Conservation (phyloP, 2,113 vertebrate genomes). For the Cyanocitta stelleri region DNA sequence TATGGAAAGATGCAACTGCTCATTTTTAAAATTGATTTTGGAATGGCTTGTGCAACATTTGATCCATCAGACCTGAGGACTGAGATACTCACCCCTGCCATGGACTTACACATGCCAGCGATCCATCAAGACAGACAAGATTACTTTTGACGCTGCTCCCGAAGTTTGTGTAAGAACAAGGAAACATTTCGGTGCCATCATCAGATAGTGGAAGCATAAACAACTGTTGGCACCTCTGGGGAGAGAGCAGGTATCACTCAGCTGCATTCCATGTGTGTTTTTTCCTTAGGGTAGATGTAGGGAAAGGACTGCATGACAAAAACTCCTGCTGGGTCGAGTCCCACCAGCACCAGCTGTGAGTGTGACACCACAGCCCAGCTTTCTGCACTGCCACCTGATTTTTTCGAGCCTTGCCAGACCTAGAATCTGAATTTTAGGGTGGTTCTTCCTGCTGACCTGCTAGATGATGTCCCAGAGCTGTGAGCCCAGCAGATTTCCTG, state of each 20-base stretch:
- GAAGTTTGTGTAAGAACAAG: background rate
- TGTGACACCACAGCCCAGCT: background rate
- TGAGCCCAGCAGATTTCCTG: background rate
- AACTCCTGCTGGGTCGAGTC: background rate
- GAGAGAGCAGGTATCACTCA: background rate
- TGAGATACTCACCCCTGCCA: background rate
- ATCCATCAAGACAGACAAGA: background rate
- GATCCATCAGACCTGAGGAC: background rate
- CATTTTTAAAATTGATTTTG: background rate
- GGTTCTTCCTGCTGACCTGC: background rate
- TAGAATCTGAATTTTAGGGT: background rate
- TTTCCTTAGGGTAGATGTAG: background rate
- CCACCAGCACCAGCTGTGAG: fast-evolving
- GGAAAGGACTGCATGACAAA: background rate
- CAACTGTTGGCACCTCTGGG: background rate
- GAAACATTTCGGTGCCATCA: background rate
- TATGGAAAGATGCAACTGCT: background rate
- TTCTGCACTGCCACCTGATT: background rate
- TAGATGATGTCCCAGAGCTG: background rate
- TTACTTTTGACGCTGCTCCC: background rate
- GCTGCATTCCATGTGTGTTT: background rate
- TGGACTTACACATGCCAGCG: background rate
- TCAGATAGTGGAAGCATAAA: background rate
- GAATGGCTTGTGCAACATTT: background rate
- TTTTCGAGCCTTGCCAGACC: background rate